Base-by-base conservation (phyloP, 2,888 invertebrate species). In the Mythimna vitellina region DNA sequence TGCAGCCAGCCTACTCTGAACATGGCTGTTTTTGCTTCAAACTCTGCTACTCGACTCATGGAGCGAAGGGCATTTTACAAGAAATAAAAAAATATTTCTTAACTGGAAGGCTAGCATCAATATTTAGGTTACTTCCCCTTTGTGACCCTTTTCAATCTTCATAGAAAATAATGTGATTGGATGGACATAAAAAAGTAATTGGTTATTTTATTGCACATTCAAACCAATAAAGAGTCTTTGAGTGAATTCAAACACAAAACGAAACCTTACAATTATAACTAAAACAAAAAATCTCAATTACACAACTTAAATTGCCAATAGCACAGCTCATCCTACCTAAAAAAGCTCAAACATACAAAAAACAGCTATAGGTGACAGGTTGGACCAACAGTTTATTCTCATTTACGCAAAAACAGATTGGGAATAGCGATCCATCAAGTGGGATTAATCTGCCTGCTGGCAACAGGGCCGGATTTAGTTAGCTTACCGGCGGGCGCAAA, bases 361-460 rank as follows among this genome's bases (percentile, higher is more conserved):
- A 68, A 56, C 69, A 76, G 76, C 76, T 82, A 85, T 82, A 83
- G 80, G 80, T 84, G 88, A 85, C 85, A 80, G 76, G 78, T 81
- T 76, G 79, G 79, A 84, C 85, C 86, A 84, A 86, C 89, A 88
- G 89, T 92, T 90, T 91, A 89, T 92, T 91, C 89, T 91, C 91
- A 91, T 93, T 92, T 90, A 88, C 81, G 87, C 89, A 92, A 92
- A 91, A 92, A 92, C 92, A 90, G 90, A 90, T 91, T 87, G 82
- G 85, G 84, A 75, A 81, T 86, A 86, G 89, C 89, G 87, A 93
- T 93, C 93, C 91, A 93, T 93, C 93, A 93, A 83, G 86, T 75
- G 81, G 91, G 93, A 92, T 93, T 93, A 93, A 89, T 80, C 82
- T 78, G 66, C 80, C 78, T 76, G 73, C 81, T 70, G 80, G 63